These are phyloP conservation scores for Pseudomyrmex sp. DNA, from an alignment of 1,140 invertebrate genomes.

Conservation along the genomic window DNA sequence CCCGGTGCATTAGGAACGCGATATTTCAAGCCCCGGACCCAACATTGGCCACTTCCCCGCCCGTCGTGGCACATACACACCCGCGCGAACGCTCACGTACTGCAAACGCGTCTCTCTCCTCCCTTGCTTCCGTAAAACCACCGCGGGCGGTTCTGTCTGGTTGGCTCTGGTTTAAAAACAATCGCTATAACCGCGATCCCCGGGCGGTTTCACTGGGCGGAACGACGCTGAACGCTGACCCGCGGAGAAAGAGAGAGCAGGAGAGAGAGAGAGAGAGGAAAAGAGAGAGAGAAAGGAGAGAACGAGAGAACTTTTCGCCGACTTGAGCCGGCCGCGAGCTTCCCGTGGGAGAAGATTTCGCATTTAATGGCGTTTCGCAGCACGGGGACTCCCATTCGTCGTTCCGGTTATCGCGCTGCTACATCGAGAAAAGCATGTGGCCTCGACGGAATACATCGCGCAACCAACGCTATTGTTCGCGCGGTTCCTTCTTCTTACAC, in stretches of 20 bases:
- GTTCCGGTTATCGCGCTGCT: constrained; percentile 25
- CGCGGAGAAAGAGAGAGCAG: not conserved
- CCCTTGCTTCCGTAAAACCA: constrained; percentile 34
- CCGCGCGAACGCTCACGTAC: not conserved
- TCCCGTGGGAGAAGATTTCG: constrained; percentile 17
- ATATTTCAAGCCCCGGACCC: constrained; percentile 69
- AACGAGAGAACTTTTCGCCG: constrained; percentile 53
- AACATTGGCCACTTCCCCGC: constrained; percentile 47
- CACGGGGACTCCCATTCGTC: constrained; percentile 14
- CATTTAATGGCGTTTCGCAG: constrained; percentile 56
- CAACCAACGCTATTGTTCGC: not conserved
- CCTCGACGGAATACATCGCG: constrained; percentile 2
- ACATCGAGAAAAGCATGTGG: constrained; percentile 17
- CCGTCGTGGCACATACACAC: not conserved
- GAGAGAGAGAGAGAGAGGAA: too few species aligned
- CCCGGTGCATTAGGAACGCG: constrained; percentile 71
- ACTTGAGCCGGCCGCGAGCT: constrained; percentile 24
- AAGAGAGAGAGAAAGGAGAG: too few species aligned
- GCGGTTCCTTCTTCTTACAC: not conserved
- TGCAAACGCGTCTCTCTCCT: constrained; percentile 3
- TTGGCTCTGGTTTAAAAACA: constrained; percentile 65
- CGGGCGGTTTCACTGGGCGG: constrained; percentile 36
- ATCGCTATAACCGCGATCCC: constrained; percentile 54
- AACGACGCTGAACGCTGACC: constrained; percentile 46
- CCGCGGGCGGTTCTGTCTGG: constrained; percentile 36